A percentile compares a stretch with the other conserved stretches of the same genome.
phyloP scores from a whole-genome alignment of 2,113 vertebrate genomes.

The Chascanopsetta lugubris region DNA sequence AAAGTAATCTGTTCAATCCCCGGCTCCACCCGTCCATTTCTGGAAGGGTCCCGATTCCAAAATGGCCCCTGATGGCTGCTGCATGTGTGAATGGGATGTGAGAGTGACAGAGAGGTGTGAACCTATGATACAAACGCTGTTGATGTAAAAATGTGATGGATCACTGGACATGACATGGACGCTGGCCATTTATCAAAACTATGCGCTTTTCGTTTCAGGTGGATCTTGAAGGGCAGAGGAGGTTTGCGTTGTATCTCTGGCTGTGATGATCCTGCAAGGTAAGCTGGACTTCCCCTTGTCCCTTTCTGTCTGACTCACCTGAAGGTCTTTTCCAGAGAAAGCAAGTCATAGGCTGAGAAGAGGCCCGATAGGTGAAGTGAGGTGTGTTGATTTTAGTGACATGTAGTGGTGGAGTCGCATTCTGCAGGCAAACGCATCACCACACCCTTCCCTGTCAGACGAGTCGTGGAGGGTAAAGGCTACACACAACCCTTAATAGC shows the following conservation, averaged over 20 bases:
- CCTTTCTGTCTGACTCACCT: background rate
- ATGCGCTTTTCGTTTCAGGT: background rate
- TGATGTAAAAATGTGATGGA: background rate
- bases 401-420: no score
- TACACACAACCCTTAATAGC: no score
- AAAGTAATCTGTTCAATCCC: background rate
- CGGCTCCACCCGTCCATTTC: background rate
- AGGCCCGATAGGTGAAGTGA: background rate
- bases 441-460: no score
- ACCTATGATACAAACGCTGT: background rate
- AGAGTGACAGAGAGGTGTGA: background rate
- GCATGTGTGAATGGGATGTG: background rate
- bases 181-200: slow-evolving; percentile 10
- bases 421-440: no score
- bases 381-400: background rate
- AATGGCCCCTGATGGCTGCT: background rate
- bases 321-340: background rate
- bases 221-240: background rate
- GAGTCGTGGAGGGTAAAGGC: no score
- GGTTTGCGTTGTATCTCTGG: background rate
- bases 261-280: background rate
- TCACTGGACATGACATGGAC: background rate
- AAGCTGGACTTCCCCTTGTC: background rate
- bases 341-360: background rate
- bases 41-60: background rate